Conservation (phyloP, 37 sponge, comb jelly and placozoan genomes). For the Amphimedon queenslandica region DNA sequence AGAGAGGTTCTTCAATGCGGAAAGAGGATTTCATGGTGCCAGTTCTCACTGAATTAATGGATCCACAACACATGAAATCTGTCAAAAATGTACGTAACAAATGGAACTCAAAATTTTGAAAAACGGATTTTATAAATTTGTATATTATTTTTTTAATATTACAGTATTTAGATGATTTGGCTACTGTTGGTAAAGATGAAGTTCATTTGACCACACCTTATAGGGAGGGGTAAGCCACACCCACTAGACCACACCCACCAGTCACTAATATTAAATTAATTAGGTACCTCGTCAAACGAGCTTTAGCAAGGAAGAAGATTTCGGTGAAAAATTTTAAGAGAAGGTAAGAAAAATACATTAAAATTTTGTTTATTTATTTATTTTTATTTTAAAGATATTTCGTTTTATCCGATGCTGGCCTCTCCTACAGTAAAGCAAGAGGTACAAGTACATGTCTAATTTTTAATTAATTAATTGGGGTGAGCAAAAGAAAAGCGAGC, state of each 20-base stretch:
- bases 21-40: constrained; percentile 70
- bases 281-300: constrained; percentile 59
- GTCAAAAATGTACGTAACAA: constrained; percentile 66
- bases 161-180: constrained; percentile 46
- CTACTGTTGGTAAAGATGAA: constrained; percentile 33
- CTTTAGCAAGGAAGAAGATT: constrained; percentile 55
- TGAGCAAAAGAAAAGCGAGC: too few species aligned
- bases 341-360: constrained; percentile 42
- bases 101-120: too few species aligned
- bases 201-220: background rate
- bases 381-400: too few species aligned
- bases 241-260: background rate
- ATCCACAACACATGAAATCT: constrained; percentile 34
- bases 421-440: too few species aligned
- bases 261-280: background rate
- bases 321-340: constrained; percentile 58
- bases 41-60: constrained; percentile 44
- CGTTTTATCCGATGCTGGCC: too few species aligned
- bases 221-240: constrained; percentile 71
- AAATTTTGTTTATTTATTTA: constrained; percentile 53
- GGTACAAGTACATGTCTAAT: constrained; percentile 10
- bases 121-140: too few species aligned
- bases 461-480: too few species aligned
- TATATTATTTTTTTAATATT: background rate
- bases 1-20: background rate